These are phyloP conservation scores for Poecilobothrus nobilitatus DNA, from an alignment of 2,888 invertebrate species.

Conservation along the genomic window DNA sequence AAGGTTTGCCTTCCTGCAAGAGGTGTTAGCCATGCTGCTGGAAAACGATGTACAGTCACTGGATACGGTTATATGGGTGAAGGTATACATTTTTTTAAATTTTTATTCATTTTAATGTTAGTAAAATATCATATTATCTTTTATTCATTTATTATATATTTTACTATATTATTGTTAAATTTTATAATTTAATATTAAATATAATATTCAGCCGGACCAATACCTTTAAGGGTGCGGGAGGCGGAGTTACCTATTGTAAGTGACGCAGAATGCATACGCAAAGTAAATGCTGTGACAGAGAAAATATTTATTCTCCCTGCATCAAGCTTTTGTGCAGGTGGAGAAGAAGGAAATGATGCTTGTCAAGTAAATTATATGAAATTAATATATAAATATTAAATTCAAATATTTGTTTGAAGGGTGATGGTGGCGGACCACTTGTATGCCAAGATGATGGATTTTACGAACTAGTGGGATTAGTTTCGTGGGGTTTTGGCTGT, in stretches of 20 bases:
- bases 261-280: constrained; percentile 83
- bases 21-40: constrained; percentile 80
- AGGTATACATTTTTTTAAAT: constrained; percentile 55
- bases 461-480: constrained; percentile 85
- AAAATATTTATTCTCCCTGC: constrained; percentile 90
- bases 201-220: constrained; percentile 65
- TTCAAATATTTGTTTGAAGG: constrained; percentile 47
- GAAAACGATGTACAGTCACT: constrained; percentile 85
- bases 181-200: too few relatives aligned
- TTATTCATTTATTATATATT: not conserved
- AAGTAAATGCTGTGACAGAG: constrained; percentile 89
- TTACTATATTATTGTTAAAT: too few relatives aligned
- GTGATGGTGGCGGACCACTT: constrained; percentile 88
- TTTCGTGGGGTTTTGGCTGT: constrained; percentile 92
- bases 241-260: constrained; percentile 88
- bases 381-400: not conserved
- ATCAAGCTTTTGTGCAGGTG: constrained; percentile 89
- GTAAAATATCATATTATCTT: not conserved
- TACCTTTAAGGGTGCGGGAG: constrained; percentile 79
- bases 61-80: constrained; percentile 95
- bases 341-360: constrained; percentile 85
- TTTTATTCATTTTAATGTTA: too few relatives aligned
- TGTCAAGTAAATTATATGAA: constrained; percentile 59
- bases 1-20: constrained; percentile 82
- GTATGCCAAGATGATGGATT: constrained; percentile 90